A percentile compares a stretch with the other conserved stretches of the same genome.
Evolutionary conservation across 2,888 invertebrate species (phyloP).

Genomic region (Lasioglossum leucozonium): DNA sequence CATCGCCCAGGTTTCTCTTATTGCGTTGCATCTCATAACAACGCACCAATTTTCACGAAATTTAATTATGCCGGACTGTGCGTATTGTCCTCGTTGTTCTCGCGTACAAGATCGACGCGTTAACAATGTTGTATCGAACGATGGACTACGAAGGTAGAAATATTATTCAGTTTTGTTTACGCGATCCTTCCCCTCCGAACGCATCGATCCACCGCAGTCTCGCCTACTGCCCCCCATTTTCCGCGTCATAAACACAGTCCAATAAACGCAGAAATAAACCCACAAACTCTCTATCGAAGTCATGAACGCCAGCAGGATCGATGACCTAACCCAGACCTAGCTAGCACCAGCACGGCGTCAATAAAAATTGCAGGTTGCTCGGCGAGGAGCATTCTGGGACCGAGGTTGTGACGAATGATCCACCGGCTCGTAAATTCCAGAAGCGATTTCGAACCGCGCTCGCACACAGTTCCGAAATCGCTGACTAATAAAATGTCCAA

Average conservation of each 20-base stretch:
- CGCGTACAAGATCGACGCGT: background rate
- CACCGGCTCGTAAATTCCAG: background rate
- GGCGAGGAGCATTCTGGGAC: background rate
- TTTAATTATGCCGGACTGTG: background rate
- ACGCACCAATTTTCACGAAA: background rate
- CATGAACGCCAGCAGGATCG: background rate
- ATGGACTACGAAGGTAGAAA: no score
- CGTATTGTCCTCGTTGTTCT: no score
- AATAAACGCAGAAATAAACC: background rate
- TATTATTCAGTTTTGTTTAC: no score
- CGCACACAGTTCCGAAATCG: background rate
- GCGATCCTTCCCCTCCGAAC: background rate
- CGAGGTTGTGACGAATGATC: constrained; percentile 11
- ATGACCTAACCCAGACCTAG: background rate
- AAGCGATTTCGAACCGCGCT: background rate
- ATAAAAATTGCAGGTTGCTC: constrained; percentile 1
- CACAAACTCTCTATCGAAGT: background rate
- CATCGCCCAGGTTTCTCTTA: background rate
- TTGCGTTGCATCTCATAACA: background rate
- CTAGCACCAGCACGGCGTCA: background rate
- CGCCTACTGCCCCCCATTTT: background rate
- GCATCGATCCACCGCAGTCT: background rate
- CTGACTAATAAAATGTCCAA: constrained; percentile 22
- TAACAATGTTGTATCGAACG: background rate
- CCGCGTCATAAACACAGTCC: background rate